Percentiles rank a stretch among this genome's conserved stretches.
Conservation (phyloP, 2,797 vertebrate species). For the Coreius guichenoti region DNA sequence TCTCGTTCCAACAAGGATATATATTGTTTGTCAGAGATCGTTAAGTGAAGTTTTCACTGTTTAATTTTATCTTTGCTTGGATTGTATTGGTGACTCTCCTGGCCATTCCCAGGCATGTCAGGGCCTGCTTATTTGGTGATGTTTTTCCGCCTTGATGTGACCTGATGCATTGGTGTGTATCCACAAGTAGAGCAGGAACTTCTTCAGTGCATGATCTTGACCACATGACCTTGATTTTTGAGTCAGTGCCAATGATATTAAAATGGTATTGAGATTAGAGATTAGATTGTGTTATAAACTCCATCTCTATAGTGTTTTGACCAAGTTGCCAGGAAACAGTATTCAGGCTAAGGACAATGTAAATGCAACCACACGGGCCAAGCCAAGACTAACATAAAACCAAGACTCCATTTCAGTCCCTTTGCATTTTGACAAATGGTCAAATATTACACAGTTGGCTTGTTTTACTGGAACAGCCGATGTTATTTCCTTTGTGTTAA, state of each 20-base stretch:
- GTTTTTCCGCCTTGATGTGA: slow-evolving; percentile 48
- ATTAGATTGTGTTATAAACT: background rate
- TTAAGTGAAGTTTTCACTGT: slow-evolving; percentile 26
- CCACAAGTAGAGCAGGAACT: slow-evolving; percentile 7
- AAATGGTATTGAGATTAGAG: background rate
- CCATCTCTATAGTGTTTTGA: slow-evolving; percentile 26
- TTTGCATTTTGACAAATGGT: slow-evolving; percentile 28
- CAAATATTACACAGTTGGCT: slow-evolving; percentile 21
- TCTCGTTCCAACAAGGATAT: background rate
- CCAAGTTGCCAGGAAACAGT: slow-evolving; percentile 40
- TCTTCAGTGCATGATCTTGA: background rate
- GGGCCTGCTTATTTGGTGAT: slow-evolving; percentile 50
- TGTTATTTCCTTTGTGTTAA: background rate
- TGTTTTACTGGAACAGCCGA: background rate
- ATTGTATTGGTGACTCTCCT: slow-evolving; percentile 15
- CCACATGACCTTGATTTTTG: background rate
- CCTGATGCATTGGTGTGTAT: slow-evolving; percentile 46
- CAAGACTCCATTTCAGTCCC: slow-evolving; percentile 8
- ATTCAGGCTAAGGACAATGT: slow-evolving; percentile 35
- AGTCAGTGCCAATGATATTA: background rate
- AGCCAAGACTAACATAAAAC: slow-evolving; percentile 39
- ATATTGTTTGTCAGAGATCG: slow-evolving; percentile 23
- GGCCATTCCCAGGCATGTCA: slow-evolving; percentile 50
- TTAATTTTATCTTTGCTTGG: slow-evolving; percentile 40
- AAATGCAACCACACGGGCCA: slow-evolving; percentile 1